Conservation (phyloP, 2,888 invertebrate genomes). For the Doris montereyensis region DNA sequence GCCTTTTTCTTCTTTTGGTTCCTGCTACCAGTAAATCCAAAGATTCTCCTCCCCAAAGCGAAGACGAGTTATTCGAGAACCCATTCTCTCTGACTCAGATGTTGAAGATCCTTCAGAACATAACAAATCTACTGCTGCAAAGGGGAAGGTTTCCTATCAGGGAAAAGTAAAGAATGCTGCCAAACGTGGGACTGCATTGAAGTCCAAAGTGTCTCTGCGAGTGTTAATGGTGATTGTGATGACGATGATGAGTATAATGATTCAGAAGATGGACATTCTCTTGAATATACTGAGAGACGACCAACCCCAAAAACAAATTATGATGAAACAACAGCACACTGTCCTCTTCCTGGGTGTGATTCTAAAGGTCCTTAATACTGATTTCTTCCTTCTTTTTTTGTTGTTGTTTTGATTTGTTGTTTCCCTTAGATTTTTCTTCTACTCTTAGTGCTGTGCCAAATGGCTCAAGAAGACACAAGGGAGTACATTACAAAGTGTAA, state of each 20-base stretch:
- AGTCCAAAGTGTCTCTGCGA: not conserved
- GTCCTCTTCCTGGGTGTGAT: constrained; percentile 89
- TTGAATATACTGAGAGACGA: constrained; percentile 54
- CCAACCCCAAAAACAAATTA: constrained; percentile 63
- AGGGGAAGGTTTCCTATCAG: not conserved
- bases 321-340: constrained; percentile 63
- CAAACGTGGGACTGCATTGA: constrained; percentile 3
- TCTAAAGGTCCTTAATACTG: constrained; percentile 77
- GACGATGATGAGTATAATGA: constrained; percentile 38
- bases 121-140: constrained; percentile 9
- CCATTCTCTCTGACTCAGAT: constrained; percentile 40
- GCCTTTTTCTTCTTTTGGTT: too few species aligned
- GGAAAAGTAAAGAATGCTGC: constrained; percentile 35
- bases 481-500: too few species aligned
- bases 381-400: too few species aligned
- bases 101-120: constrained; percentile 37
- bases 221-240: constrained; percentile 40
- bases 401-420: too few species aligned
- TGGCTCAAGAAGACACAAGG: too few species aligned
- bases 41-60: too few species aligned
- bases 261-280: constrained; percentile 43
- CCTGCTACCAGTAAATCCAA: too few species aligned
- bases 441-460: too few species aligned
- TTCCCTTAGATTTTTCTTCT: too few species aligned
- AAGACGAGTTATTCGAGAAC: constrained; percentile 35